Base-by-base conservation (phyloP, 2,888 invertebrate genomes). In the Scotopteryx bipunctaria region DNA sequence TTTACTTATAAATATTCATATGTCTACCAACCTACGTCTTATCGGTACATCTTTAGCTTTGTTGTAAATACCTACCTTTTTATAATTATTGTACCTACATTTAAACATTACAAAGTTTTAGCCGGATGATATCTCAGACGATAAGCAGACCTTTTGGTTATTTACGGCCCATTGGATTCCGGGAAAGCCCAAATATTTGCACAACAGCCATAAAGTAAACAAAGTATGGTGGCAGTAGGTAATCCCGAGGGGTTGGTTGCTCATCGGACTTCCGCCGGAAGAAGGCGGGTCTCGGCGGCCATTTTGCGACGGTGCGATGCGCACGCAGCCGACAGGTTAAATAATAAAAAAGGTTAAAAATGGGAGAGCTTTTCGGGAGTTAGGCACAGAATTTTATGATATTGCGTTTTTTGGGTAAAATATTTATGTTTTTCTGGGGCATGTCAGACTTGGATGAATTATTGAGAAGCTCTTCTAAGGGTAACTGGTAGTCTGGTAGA, bases 201-300 rank as follows among this genome's bases (percentile, higher is more conserved):
- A 4, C 11, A 38, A 14, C 27, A 44, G 17, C 25, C 44, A 36
- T 55, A 47, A 51, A 40, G 29, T 43, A 59, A 58, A 52, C 23
- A 53, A 59, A 61, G 57, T 44, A 69, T 55, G 53, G 49, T 51
- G 59, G 61, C 66, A 67, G 71, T 71, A 66, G 71, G 74, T 59
- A 56, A 59, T 57, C 59, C 51, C 45, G 63, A 65, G 68, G 68
- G 59, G 62, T 59, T 44, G 51, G 52, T 45, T 36, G 17, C 11
- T 17, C 31, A 45, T 66, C 77, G 83, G 82, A 87, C 73, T 68
- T 88, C 86, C 87, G 87, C 74, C 86, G 86, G 87, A 87, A 82
- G 78, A 71, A 69, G 88, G 87, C 80, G 87, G 83, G 52, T 74
- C 74, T 42, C 52, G 50, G 80, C 71, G 79, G 86, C 86, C 86